Percentiles rank a stretch among this genome's conserved stretches.
Conservation (phyloP, 2,888 invertebrate species). For the Hanleya hanleyi region DNA sequence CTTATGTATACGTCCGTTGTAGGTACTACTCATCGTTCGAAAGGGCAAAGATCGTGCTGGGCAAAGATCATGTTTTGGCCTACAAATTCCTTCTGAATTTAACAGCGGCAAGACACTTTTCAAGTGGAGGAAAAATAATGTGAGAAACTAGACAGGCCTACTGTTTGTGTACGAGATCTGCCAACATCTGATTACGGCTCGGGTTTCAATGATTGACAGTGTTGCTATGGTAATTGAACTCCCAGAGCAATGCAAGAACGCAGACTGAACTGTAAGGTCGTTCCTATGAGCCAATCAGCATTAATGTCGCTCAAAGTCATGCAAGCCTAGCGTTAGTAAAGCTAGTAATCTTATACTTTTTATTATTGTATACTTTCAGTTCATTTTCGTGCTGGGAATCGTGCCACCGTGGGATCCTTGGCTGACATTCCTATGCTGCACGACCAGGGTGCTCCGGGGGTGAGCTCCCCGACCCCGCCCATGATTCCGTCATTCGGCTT, state of each 20-base stretch:
- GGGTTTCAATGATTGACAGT: constrained; percentile 65
- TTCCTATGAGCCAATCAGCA: constrained; percentile 54
- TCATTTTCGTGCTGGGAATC: constrained; percentile 58
- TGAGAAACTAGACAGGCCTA: background rate
- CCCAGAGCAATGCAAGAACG: constrained; percentile 46
- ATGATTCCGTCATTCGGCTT: constrained; percentile 80
- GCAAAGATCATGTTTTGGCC: too few relatives aligned
- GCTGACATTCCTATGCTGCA: constrained; percentile 63
- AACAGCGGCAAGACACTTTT: too few relatives aligned
- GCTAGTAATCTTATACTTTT: background rate
- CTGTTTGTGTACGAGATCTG: constrained; percentile 2
- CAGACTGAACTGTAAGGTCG: constrained; percentile 61
- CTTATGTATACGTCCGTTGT: too few relatives aligned
- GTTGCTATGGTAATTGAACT: constrained; percentile 65
- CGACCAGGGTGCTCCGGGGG: constrained; percentile 57
- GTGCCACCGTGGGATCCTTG: constrained; percentile 56
- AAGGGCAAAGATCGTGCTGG: too few relatives aligned
- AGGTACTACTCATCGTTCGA: too few relatives aligned
- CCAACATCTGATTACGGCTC: constrained; percentile 44
- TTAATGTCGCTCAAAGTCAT: constrained; percentile 32
- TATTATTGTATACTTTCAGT: constrained; percentile 12
- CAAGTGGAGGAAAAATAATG: background rate
- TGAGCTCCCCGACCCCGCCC: constrained; percentile 61
- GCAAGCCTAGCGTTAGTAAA: constrained; percentile 18
- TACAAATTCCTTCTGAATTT: too few relatives aligned